These are phyloP conservation scores for Brachyhypopomus gauderio DNA, from an alignment of 2,113 vertebrate genomes.

Conservation along the genomic window DNA sequence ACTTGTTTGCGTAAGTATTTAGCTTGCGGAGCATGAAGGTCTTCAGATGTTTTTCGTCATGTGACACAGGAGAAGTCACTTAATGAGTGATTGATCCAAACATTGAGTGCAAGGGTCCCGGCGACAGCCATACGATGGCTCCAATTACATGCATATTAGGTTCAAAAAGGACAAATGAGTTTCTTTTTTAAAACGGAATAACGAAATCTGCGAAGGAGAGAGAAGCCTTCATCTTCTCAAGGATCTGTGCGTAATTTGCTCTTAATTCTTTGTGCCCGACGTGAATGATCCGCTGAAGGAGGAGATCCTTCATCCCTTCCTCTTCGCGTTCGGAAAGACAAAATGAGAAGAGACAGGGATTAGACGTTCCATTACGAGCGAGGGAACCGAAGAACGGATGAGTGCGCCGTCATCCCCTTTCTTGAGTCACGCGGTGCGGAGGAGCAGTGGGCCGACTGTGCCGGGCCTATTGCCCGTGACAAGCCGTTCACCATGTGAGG, in stretches of 20 bases:
- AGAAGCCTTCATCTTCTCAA: constrained; percentile 7
- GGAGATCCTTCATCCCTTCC: neutral
- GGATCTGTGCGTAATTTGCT: constrained; percentile 30
- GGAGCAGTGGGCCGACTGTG: neutral
- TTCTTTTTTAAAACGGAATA: neutral
- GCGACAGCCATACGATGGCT: neutral
- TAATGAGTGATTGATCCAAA: neutral
- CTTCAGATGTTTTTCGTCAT: neutral
- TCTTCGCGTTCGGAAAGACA: neutral
- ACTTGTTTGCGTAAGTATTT: neutral
- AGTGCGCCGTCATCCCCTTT: constrained; percentile 2
- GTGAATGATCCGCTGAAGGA: neutral
- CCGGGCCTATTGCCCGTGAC: neutral
- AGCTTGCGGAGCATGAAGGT: neutral
- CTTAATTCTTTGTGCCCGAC: constrained; percentile 16
- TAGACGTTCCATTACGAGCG: constrained; percentile 28
- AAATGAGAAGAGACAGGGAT: constrained; percentile 9
- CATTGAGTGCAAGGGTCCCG: neutral
- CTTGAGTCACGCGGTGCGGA: neutral
- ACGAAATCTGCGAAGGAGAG: neutral
- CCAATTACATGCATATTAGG: constrained; percentile 25
- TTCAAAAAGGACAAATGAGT: constrained; percentile 25
- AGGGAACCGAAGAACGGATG: neutral
- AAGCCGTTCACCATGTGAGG: neutral
- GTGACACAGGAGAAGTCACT: neutral